phyloP scores from a whole-genome alignment of 2,888 invertebrate species.

The Drosophila atroscutellata region DNA sequence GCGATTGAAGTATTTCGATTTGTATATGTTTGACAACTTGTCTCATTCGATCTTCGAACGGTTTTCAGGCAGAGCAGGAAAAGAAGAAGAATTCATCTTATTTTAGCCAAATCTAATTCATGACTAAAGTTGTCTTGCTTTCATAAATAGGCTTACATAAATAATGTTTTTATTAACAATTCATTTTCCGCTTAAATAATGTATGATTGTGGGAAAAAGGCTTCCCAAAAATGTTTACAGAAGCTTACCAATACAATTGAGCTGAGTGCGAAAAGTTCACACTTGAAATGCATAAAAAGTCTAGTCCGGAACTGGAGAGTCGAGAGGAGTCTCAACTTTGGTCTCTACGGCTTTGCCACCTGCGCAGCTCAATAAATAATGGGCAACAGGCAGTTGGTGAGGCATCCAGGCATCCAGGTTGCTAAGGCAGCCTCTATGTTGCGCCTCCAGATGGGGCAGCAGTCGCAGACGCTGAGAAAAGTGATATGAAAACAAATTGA shows the following conservation, averaged over 20 bases:
- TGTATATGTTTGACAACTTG: conserved; percentile 39
- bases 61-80: neutral
- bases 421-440: neutral
- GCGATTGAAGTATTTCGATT: neutral
- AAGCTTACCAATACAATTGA: conserved; percentile 8
- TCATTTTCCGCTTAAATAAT: neutral
- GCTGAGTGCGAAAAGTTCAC: conserved; percentile 27
- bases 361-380: conserved; percentile 78
- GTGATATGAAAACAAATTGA: conserved; percentile 82
- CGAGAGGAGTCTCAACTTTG: conserved; percentile 17
- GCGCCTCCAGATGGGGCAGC: conserved; percentile 4
- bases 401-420: neutral
- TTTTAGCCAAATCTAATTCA: neutral
- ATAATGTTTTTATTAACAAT: neutral
- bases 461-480: conserved; percentile 36
- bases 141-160: neutral
- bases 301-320: conserved; percentile 1
- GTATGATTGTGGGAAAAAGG: neutral
- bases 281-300: conserved; percentile 13
- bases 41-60: neutral
- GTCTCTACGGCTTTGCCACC: conserved; percentile 58
- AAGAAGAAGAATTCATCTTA: neutral
- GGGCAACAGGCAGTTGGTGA: conserved; percentile 1
- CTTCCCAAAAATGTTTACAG: neutral
- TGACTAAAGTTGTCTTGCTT: neutral